Evolutionary conservation across 2,797 vertebrate genomes (phyloP).

Genomic region (Oceanodroma leucorhoa): DNA sequence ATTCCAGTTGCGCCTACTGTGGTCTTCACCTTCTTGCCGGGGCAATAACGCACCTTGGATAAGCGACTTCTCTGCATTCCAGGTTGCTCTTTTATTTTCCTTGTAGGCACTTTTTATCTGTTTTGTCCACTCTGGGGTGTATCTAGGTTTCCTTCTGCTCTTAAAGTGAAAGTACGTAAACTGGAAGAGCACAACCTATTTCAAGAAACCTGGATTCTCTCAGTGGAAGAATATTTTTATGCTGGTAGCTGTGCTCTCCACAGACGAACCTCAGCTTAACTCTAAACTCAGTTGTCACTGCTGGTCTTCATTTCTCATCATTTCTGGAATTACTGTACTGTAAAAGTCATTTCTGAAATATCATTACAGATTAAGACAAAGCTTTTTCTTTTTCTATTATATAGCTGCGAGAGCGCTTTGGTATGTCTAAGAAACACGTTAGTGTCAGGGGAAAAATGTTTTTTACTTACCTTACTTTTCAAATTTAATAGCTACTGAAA

Average conservation of each 20-base stretch:
- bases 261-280: not conserved
- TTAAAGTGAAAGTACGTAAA: not conserved
- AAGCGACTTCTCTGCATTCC: not conserved
- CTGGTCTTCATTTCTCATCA: conserved; percentile 44
- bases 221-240: not conserved
- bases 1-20: not conserved
- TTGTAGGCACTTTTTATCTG: not conserved
- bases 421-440: conserved; percentile 18
- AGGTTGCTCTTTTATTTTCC: not conserved
- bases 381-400: conserved; percentile 23
- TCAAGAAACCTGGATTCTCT: not conserved
- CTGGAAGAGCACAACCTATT: not conserved
- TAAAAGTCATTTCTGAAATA: conserved; percentile 52
- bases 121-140: not conserved
- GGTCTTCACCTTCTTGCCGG: not conserved
- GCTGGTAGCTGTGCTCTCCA: not conserved
- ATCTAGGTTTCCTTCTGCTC: not conserved
- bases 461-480: conserved; percentile 57
- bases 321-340: conserved; percentile 41
- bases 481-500: conserved; percentile 47
- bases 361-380: conserved; percentile 41
- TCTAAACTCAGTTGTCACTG: not conserved
- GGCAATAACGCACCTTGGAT: accelerated
- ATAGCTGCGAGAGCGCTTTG: conserved; percentile 28
- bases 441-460: not conserved